phyloP scores from a whole-genome alignment of 2,888 invertebrate species.

The Agrochola lychnidis region DNA sequence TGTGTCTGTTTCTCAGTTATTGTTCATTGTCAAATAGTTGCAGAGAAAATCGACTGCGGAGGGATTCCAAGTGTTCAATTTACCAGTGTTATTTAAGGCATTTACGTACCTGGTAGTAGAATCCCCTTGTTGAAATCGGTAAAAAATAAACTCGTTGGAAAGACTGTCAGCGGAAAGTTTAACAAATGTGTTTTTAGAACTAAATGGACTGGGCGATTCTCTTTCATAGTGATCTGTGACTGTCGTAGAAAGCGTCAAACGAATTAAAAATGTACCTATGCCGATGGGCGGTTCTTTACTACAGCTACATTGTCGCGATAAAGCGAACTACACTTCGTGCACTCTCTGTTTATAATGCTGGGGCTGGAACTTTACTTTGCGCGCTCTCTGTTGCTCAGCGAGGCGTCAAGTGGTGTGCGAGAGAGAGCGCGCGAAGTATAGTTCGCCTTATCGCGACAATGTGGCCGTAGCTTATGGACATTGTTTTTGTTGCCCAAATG shows the following conservation, averaged over 20 bases:
- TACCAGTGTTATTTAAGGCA: neutral
- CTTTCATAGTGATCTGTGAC: neutral
- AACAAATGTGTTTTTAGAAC: neutral
- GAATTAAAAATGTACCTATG: neutral
- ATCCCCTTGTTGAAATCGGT: neutral
- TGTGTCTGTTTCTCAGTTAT: slow-evolving; percentile 17
- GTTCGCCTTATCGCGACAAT: too few relatives aligned
- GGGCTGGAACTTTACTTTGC: too few relatives aligned
- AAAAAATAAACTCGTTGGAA: slow-evolving; percentile 11
- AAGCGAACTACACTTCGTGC: too few relatives aligned
- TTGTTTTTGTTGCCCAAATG: too few relatives aligned
- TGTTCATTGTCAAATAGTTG: slow-evolving; percentile 37
- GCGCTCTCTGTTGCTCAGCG: too few relatives aligned
- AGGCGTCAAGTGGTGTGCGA: too few relatives aligned
- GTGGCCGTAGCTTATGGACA: too few relatives aligned
- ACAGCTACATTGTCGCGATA: too few relatives aligned
- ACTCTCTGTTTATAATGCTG: too few relatives aligned
- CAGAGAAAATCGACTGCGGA: slow-evolving; percentile 17
- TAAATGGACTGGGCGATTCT: slow-evolving; percentile 2
- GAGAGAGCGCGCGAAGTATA: too few relatives aligned
- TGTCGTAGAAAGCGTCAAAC: neutral
- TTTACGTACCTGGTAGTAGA: neutral
- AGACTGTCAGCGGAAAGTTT: neutral
- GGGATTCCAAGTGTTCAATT: neutral
- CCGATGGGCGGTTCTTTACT: neutral